Evolutionary conservation across 35 echinoderm and acorn worm species (phyloP).

Genomic region (Ptychodera flava): DNA sequence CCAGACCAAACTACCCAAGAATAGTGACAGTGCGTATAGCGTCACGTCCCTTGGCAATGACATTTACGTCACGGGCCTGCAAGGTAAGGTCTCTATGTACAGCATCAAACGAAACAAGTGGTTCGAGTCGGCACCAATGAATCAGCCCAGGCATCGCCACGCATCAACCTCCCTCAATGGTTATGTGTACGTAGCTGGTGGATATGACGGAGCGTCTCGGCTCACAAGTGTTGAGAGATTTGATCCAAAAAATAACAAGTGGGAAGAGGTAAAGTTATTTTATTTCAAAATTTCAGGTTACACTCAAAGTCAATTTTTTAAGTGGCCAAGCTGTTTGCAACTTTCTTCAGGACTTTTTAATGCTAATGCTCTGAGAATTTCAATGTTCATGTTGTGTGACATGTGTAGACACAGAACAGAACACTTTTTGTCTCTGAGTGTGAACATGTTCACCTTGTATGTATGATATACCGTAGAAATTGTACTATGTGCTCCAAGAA

Average conservation of each 20-base stretch:
- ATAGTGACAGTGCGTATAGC: slow-evolving; percentile 37
- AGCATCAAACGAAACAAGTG: slow-evolving; percentile 17
- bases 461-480: too few relatives aligned
- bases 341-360: too few relatives aligned
- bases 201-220: slow-evolving; percentile 49
- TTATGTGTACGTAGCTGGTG: slow-evolving; percentile 54
- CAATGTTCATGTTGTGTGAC: too few relatives aligned
- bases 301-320: too few relatives aligned
- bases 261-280: slow-evolving; percentile 42
- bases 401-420: too few relatives aligned
- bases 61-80: slow-evolving; percentile 43
- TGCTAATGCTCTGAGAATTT: too few relatives aligned
- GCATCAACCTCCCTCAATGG: slow-evolving; percentile 18
- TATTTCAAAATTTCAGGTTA: not conserved
- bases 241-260: slow-evolving; percentile 36
- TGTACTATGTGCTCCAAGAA: too few relatives aligned
- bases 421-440: too few relatives aligned
- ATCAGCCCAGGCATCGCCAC: slow-evolving; percentile 34
- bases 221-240: slow-evolving; percentile 53
- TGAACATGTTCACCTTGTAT: too few relatives aligned
- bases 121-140: slow-evolving; percentile 20
- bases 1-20: slow-evolving; percentile 42
- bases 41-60: slow-evolving; percentile 42
- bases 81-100: slow-evolving; percentile 38
- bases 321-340: too few relatives aligned